Evolutionary conservation across 1,140 invertebrate species (phyloP).

Genomic region (Chymomyza costata): DNA sequence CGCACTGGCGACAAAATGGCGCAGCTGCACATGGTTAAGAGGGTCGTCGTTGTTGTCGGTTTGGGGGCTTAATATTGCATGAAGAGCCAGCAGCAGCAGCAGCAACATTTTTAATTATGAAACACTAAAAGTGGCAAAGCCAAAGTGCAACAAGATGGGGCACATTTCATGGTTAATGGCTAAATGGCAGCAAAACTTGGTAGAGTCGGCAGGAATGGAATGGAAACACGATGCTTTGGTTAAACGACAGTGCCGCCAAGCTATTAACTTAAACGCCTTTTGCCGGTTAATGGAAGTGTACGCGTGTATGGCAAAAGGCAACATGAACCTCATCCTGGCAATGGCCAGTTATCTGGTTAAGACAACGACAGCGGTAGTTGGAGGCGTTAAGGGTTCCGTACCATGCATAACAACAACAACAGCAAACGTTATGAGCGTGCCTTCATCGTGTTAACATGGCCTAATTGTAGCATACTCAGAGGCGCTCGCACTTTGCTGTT

Average conservation of each 20-base stretch:
- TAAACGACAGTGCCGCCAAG: constrained; percentile 39
- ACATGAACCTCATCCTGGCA: constrained; percentile 53
- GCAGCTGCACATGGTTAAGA: constrained; percentile 50
- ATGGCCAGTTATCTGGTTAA: constrained; percentile 67
- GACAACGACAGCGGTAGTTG: constrained; percentile 40
- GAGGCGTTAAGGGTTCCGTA: constrained; percentile 20
- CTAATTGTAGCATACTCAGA: constrained; percentile 41
- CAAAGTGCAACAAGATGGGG: constrained; percentile 60
- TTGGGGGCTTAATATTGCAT: constrained; percentile 68
- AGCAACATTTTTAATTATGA: constrained; percentile 75
- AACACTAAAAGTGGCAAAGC: constrained; percentile 75
- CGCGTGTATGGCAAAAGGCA: neutral
- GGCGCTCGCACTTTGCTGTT: constrained; percentile 5
- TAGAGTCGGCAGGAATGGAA: neutral
- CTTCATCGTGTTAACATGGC: constrained; percentile 56
- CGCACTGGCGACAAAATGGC: constrained; percentile 46
- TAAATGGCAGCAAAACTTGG: neutral
- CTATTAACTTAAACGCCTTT: constrained; percentile 74
- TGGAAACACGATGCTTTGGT: constrained; percentile 10
- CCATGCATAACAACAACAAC: neutral
- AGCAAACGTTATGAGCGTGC: constrained; percentile 23
- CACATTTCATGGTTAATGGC: neutral
- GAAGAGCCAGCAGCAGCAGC: constrained; percentile 20
- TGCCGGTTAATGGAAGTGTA: constrained; percentile 71
- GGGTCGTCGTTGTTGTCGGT: constrained; percentile 16